These are phyloP conservation scores for Eurois occulta DNA, from an alignment of 2,888 invertebrate genomes.

Conservation along the genomic window DNA sequence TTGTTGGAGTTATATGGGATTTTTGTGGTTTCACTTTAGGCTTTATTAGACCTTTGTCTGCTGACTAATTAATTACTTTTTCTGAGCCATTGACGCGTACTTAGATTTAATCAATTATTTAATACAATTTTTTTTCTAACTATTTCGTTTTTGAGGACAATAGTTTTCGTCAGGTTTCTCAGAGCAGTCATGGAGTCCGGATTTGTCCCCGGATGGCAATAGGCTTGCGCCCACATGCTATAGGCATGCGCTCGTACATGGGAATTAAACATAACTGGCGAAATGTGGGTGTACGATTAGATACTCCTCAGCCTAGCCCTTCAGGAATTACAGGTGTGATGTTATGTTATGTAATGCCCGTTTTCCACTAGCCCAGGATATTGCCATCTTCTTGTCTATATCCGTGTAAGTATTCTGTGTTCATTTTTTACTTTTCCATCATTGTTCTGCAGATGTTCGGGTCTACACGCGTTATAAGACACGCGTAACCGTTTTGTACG, in stretches of 20 bases:
- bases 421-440: background rate
- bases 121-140: background rate
- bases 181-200: background rate
- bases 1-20: conserved; percentile 10
- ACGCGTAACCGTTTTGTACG: conserved; percentile 36
- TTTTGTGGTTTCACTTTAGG: conserved; percentile 13
- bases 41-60: conserved; percentile 21
- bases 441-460: background rate
- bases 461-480: conserved; percentile 14
- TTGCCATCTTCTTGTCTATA: background rate
- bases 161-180: background rate
- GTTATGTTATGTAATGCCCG: background rate
- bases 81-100: background rate
- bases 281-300: background rate
- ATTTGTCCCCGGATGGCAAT: background rate
- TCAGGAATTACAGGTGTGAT: background rate
- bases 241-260: too few species aligned
- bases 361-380: background rate
- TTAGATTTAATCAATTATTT: background rate
- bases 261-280: background rate
- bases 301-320: background rate
- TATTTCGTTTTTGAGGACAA: background rate
- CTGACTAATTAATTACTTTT: conserved; percentile 1
- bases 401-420: background rate
- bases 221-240: background rate